A percentile compares a stretch with the other conserved stretches of the same genome.
phyloP scores from a whole-genome alignment of 2,113 vertebrate species.

The Glaucidium brasilianum region DNA sequence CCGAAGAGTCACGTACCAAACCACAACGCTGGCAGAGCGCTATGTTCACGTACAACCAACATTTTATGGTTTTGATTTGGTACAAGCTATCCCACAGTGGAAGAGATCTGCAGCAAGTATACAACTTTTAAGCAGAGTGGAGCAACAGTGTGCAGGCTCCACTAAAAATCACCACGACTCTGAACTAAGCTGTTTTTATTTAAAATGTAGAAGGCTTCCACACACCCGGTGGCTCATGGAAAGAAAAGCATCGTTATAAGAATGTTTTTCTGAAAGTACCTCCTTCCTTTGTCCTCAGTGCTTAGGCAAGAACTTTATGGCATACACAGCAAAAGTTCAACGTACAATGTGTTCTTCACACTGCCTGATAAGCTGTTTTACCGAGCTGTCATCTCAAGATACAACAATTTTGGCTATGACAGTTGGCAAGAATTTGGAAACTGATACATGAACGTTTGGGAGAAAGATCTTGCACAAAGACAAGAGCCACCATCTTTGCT shows the following conservation, averaged over 20 bases:
- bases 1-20: background rate
- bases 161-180: background rate
- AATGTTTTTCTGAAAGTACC: background rate
- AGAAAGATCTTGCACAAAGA: background rate
- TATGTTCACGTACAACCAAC: rapidly evolving
- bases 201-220: background rate
- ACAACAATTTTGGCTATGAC: background rate
- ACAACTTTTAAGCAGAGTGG: rapidly evolving
- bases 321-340: background rate
- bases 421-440: background rate
- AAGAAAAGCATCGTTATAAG: background rate
- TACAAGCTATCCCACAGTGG: background rate
- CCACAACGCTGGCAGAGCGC: rapidly evolving
- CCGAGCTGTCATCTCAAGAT: background rate
- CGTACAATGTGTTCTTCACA: rapidly evolving
- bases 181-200: background rate
- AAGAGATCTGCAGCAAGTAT: background rate
- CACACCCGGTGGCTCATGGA: background rate
- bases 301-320: background rate
- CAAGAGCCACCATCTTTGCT: background rate
- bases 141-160: background rate
- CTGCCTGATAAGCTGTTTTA: background rate
- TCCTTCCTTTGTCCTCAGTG: background rate
- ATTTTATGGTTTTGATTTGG: rapidly evolving
- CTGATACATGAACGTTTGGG: rapidly evolving